phyloP scores from a whole-genome alignment of 2,113 vertebrate species.

The Sitta europaea region DNA sequence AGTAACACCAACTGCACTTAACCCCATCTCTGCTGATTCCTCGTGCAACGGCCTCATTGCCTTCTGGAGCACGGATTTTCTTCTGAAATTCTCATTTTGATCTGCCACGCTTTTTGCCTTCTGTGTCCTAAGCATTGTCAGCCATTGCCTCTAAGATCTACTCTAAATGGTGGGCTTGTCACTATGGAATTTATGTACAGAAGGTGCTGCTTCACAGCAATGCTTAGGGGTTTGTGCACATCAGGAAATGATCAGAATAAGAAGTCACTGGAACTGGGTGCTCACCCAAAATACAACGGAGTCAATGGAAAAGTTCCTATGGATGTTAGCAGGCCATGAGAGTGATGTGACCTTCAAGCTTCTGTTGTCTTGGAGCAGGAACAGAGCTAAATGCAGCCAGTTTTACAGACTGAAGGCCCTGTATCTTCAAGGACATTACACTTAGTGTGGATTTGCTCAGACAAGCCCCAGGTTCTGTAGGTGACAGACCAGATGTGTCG shows the following conservation, averaged over 20 bases:
- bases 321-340: background rate
- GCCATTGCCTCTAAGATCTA: background rate
- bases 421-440: background rate
- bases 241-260: background rate
- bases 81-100: background rate
- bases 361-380: background rate
- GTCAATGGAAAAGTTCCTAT: background rate
- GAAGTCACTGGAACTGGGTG: background rate
- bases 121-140: accelerated
- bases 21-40: background rate
- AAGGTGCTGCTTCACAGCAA: background rate
- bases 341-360: background rate
- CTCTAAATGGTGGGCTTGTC: background rate
- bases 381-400: background rate
- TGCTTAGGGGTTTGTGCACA: background rate
- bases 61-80: background rate
- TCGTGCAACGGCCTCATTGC: background rate
- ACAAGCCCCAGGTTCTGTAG: background rate
- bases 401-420: background rate
- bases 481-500: background rate
- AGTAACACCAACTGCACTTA: background rate
- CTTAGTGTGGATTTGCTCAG: background rate
- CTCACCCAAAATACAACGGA: background rate
- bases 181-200: background rate
- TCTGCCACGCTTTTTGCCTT: background rate